Percentiles rank a stretch among this genome's conserved stretches.
Evolutionary conservation across 2,888 invertebrate species (phyloP).

Genomic region (Agrotis segetum): DNA sequence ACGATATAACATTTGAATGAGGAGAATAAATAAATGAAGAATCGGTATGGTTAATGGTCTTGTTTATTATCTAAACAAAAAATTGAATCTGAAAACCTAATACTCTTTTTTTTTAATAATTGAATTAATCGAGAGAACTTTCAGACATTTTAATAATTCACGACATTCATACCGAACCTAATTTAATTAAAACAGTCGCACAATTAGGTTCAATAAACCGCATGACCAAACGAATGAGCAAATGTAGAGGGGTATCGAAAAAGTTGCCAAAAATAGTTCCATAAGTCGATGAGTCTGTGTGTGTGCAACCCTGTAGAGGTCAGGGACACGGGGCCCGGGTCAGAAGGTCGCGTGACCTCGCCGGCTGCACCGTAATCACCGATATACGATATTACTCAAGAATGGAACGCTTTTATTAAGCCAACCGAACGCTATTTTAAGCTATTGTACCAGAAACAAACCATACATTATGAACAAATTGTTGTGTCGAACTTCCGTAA

Average conservation of each 20-base stretch:
- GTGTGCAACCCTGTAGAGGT: constrained; percentile 62
- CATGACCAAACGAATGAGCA: constrained; percentile 12
- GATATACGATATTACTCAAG: constrained; percentile 66
- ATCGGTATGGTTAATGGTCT: not conserved
- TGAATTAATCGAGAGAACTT: constrained; percentile 17
- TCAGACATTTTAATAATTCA: constrained; percentile 39
- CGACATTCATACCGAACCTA: constrained; percentile 22
- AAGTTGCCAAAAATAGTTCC: constrained; percentile 52
- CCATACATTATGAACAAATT: constrained; percentile 31
- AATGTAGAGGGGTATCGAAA: constrained; percentile 25
- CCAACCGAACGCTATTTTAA: constrained; percentile 36
- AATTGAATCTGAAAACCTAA: not conserved
- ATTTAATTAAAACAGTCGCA: constrained; percentile 38
- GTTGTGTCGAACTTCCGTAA: constrained; percentile 25
- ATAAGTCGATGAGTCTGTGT: constrained; percentile 37
- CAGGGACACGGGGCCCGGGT: constrained; percentile 65
- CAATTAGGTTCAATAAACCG: constrained; percentile 20
- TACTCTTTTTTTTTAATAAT: constrained; percentile 4
- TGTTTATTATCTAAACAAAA: not conserved
- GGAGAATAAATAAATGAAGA: not conserved
- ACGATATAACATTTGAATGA: too few species aligned
- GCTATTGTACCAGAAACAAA: constrained; percentile 34
- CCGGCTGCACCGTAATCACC: constrained; percentile 67
- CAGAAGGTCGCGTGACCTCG: constrained; percentile 62
- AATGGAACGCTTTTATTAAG: constrained; percentile 55